Evolutionary conservation across 1,140 invertebrate species (phyloP).

Genomic region (Copidosoma floridanum): DNA sequence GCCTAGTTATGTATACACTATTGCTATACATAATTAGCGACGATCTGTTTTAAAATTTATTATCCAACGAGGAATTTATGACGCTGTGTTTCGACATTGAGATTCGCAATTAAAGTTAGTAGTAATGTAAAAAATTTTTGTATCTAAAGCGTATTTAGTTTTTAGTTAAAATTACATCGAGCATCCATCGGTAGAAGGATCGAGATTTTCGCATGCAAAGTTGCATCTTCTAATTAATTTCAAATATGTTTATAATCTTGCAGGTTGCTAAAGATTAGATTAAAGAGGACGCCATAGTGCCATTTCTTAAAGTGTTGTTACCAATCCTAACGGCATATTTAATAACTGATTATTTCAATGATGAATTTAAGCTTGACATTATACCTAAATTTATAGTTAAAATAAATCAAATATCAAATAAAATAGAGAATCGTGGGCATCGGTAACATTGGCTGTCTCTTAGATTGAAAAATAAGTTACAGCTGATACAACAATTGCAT

Average conservation of each 20-base stretch:
- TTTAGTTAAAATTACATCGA: constrained; percentile 2
- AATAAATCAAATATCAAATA: no score
- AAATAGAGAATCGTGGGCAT: no score
- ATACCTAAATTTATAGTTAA: no score
- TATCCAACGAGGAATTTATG: constrained; percentile 18
- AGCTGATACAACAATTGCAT: not conserved
- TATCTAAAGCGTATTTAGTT: constrained; percentile 12
- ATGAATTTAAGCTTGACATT: no score
- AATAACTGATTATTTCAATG: no score
- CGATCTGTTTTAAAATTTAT: constrained; percentile 15
- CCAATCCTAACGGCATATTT: no score
- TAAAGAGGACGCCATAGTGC: no score
- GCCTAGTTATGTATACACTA: constrained; percentile 10
- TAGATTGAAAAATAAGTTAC: not conserved
- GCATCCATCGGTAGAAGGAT: constrained; percentile 16
- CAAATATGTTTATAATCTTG: not conserved
- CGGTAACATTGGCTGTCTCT: no score
- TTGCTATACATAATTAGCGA: constrained; percentile 22
- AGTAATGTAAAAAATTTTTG: constrained; percentile 15
- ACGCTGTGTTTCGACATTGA: constrained; percentile 22
- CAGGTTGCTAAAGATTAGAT: not conserved
- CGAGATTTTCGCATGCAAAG: constrained; percentile 7
- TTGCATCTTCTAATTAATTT: not conserved
- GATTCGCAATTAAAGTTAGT: constrained; percentile 18
- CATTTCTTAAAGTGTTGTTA: not conserved